These are phyloP conservation scores for Ochropleura plecta DNA, from an alignment of 2,888 invertebrate species.

Conservation along the genomic window DNA sequence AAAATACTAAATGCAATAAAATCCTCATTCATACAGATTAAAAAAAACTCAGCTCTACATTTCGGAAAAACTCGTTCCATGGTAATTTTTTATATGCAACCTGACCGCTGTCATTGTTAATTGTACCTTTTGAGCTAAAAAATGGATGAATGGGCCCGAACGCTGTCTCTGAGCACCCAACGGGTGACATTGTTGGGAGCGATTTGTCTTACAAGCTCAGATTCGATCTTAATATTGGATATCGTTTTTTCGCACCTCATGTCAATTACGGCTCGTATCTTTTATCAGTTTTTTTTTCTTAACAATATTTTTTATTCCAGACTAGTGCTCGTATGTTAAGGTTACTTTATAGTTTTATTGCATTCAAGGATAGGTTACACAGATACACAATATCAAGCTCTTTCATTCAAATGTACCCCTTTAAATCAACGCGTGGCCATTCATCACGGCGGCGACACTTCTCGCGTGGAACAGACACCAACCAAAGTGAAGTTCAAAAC, in stretches of 20 bases:
- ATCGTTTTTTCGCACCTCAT: slow-evolving; percentile 84
- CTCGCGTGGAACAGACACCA: slow-evolving; percentile 74
- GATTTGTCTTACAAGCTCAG: slow-evolving; percentile 88
- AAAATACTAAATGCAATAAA: slow-evolving; percentile 86
- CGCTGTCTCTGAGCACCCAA: slow-evolving; percentile 81
- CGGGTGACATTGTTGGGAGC: slow-evolving; percentile 85
- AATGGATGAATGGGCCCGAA: slow-evolving; percentile 83
- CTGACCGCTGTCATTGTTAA: slow-evolving; percentile 89
- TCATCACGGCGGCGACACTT: slow-evolving; percentile 85
- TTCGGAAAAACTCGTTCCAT: slow-evolving; percentile 78
- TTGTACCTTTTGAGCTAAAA: slow-evolving; percentile 83
- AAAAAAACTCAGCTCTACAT: slow-evolving; percentile 76
- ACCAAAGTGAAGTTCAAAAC: slow-evolving; percentile 65
- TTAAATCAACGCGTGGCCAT: slow-evolving; percentile 85
- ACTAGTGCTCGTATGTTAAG: slow-evolving; percentile 62
- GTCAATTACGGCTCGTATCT: slow-evolving; percentile 74
- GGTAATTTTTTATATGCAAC: slow-evolving; percentile 81
- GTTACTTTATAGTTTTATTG: slow-evolving; percentile 84
- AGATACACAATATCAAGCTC: slow-evolving; percentile 79
- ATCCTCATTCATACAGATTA: slow-evolving; percentile 76
- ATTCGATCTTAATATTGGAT: slow-evolving; percentile 83
- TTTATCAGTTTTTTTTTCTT: slow-evolving; percentile 56
- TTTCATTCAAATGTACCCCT: slow-evolving; percentile 83
- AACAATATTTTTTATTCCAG: slow-evolving; percentile 54
- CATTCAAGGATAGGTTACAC: slow-evolving; percentile 73